A percentile compares a stretch with the other conserved stretches of the same genome.
Evolutionary conservation across 1,140 invertebrate genomes (phyloP).

Genomic region (Diprion similis): DNA sequence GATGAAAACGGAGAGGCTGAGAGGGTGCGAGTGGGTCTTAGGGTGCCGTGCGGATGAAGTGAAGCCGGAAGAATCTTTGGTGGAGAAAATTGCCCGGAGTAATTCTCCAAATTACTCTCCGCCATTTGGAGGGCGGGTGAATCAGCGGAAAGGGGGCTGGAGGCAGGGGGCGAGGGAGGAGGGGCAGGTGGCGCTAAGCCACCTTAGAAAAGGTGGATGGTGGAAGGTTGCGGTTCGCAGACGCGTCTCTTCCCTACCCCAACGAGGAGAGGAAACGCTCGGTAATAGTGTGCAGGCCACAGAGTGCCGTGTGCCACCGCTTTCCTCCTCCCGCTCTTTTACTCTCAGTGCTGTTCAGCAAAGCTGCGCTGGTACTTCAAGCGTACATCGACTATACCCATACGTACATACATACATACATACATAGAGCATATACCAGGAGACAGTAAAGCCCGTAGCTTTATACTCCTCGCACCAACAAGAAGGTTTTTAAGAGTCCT

Average conservation of each 20-base stretch:
- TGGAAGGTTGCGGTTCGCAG: neutral
- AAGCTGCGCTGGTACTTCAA: no score
- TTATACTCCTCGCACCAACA: neutral
- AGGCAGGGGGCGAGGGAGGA: no score
- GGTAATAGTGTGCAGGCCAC: neutral
- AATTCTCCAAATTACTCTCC: neutral
- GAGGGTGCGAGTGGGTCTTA: neutral
- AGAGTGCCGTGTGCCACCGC: neutral
- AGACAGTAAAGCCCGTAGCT: no score
- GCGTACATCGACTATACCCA: no score
- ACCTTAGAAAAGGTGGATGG: constrained; percentile 1
- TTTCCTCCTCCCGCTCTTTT: neutral
- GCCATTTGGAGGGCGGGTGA: neutral
- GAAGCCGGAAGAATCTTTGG: constrained; percentile 5
- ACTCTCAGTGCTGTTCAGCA: neutral
- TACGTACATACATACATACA: no score
- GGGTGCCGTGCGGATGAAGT: neutral
- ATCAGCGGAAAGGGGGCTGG: neutral
- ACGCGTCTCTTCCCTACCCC: neutral
- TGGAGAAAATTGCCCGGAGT: neutral
- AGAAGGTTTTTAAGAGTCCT: neutral
- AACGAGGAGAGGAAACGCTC: neutral
- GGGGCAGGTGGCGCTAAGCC: neutral
- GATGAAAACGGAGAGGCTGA: neutral
- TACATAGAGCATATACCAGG: no score